phyloP scores from a whole-genome alignment of 1,140 invertebrate species.

The Drosophila athabasca region DNA sequence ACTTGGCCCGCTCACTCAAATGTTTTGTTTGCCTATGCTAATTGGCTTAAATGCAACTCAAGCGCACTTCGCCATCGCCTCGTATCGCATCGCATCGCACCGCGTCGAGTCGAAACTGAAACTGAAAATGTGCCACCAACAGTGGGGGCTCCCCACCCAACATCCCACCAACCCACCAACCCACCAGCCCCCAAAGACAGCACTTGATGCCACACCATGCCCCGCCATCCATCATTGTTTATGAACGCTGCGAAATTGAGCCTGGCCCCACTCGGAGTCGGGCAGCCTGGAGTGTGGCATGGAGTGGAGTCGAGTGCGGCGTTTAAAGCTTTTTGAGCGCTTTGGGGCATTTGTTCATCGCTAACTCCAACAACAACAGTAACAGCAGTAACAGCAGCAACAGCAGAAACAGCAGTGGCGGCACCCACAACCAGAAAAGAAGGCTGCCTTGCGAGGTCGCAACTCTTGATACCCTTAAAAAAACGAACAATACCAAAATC shows the following conservation, averaged over 20 bases:
- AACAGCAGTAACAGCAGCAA: conserved; percentile 10
- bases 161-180: not conserved
- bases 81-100: conserved; percentile 50
- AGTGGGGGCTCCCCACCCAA: not conserved
- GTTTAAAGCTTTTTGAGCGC: conserved; percentile 78
- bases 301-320: conserved; percentile 56
- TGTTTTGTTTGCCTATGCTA: conserved; percentile 82
- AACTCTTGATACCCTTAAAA: too few relatives aligned
- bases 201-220: conserved; percentile 10
- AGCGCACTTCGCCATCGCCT: conserved; percentile 72
- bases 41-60: conserved; percentile 82
- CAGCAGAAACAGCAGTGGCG: not conserved
- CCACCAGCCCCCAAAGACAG: conserved; percentile 3
- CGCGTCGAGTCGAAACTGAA: conserved; percentile 62
- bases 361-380: conserved; percentile 52
- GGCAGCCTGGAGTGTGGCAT: conserved; percentile 5
- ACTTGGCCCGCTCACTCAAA: conserved; percentile 79
- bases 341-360: conserved; percentile 78
- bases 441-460: too few relatives aligned
- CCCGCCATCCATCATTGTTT: conserved; percentile 60
- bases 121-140: conserved; percentile 33
- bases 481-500: too few relatives aligned
- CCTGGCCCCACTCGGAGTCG: conserved; percentile 42
- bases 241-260: conserved; percentile 72
- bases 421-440: not conserved